Percentiles rank a stretch among this genome's conserved stretches.
phyloP scores from a whole-genome alignment of 2,888 invertebrate genomes.

The Rosalia funebris region DNA sequence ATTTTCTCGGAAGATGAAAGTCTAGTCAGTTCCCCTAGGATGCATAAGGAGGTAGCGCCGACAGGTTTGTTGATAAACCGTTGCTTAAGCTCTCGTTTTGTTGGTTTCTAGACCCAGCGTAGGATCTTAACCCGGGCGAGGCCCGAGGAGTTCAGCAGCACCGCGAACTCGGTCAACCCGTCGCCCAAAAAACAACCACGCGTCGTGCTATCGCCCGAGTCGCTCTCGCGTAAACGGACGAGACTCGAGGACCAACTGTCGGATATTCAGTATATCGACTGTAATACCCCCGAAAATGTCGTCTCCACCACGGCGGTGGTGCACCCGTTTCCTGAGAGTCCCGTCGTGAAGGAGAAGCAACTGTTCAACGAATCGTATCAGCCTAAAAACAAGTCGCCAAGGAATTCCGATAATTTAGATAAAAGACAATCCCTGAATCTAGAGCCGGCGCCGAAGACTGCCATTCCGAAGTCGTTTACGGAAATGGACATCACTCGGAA shows the following conservation, averaged over 20 bases:
- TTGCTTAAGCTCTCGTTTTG: too few species aligned
- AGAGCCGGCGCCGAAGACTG: conserved; percentile 44
- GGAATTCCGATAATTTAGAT: conserved; percentile 57
- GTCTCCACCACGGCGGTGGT: conserved; percentile 60
- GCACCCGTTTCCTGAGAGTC: conserved; percentile 51
- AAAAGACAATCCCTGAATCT: conserved; percentile 60
- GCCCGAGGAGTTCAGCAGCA: conserved; percentile 68
- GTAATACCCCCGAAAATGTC: conserved; percentile 75
- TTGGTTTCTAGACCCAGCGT: conserved; percentile 62
- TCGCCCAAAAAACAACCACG: conserved; percentile 72
- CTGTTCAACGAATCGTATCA: conserved; percentile 53
- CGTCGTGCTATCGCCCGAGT: conserved; percentile 66
- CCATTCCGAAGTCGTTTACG: conserved; percentile 58
- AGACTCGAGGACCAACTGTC: conserved; percentile 82
- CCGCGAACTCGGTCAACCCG: conserved; percentile 68
- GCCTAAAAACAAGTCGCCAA: conserved; percentile 61
- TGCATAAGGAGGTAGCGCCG: conserved; percentile 65
- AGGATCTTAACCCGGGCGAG: conserved; percentile 66
- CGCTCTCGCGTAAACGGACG: conserved; percentile 71
- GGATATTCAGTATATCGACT: conserved; percentile 84
- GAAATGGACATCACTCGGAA: conserved; percentile 56
- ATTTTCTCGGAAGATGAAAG: conserved; percentile 91
- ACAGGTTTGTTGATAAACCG: too few species aligned
- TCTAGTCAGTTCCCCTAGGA: conserved; percentile 69
- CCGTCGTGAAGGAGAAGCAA: conserved; percentile 32